Conservation (phyloP, 1,140 invertebrate genomes). For the Aphis gossypii region DNA sequence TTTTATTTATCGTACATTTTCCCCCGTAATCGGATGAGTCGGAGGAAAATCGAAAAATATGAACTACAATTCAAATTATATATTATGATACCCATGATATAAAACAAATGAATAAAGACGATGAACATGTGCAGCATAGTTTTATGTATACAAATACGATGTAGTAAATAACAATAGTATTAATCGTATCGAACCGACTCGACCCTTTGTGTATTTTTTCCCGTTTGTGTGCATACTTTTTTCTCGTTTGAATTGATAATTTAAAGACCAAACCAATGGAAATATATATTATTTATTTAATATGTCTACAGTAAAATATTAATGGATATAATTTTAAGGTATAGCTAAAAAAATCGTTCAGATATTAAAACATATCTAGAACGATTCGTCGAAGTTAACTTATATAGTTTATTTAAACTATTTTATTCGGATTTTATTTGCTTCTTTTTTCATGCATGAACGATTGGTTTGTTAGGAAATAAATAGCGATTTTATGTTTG, state of each 20-base stretch:
- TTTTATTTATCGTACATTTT: background rate
- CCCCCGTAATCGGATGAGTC: background rate
- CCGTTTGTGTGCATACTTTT: background rate
- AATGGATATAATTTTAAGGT: no score
- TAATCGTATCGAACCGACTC: background rate
- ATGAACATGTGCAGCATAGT: background rate
- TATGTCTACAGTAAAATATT: background rate
- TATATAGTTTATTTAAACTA: background rate
- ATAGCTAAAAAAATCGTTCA: background rate
- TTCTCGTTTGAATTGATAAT: background rate
- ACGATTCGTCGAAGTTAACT: background rate
- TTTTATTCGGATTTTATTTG: background rate
- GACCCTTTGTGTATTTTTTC: background rate
- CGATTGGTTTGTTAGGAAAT: background rate
- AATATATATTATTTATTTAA: background rate
- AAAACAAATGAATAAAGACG: background rate
- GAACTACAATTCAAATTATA: background rate
- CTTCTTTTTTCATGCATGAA: background rate
- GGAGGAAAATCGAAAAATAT: background rate
- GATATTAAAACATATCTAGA: background rate
- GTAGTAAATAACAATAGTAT: background rate
- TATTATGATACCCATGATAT: no score
- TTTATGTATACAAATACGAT: background rate
- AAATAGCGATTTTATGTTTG: no score
- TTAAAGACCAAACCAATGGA: background rate